Evolutionary conservation across 2,113 vertebrate species (phyloP), one percentile per base, ranked within the genome.

Genomic region (Ovis aries): DNA sequence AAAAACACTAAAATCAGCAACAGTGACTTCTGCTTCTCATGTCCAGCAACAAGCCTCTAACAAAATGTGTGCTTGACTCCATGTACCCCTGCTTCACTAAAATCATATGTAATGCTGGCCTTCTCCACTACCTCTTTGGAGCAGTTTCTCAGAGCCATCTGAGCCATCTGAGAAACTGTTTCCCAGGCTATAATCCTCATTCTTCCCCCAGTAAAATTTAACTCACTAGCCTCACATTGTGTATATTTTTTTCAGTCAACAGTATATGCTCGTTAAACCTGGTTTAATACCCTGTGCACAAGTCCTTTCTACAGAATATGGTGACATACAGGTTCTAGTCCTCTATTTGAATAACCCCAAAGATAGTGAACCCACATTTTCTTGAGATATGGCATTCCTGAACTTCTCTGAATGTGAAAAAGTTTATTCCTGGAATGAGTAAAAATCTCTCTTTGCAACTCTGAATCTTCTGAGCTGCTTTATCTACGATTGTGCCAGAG

Each of bases 401-500:
- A 43, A 94, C 48, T 96, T 25, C 3, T 83, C 83, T 93, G 83
- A 96, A 94, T 81, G 36, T 84, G 52, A 88, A 93, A 83, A 96
- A 74, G 67, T 80, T 96, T 62, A 71, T 74, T 97, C 83, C 40
- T 50, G 36, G 87, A 91, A 93, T 74, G 16, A 84, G 25, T 87
- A 52, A 89, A 97, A 53, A 57, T 8, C 10, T 89, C 21, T 94
- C 82, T 89, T 93, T 95, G 78, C 67, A 96, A 97, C 62, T 96
- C 87, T 9, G 16, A 94, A 64, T 98, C 50, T 94, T 96, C 87
- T 97, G 60, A 77, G 33, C 29, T 92, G 83, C 94, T 97, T 97
- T 71, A 85, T 88, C 94, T 89, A 88, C 16, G 52, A 94, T 57
- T 97, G 62, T 87, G 48, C 86, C 95, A 95, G 87, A 94, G 89